Evolutionary conservation across 2,113 vertebrate species (phyloP), one percentile per base, ranked within the genome.

Genomic region (Stercorarius parasiticus): DNA sequence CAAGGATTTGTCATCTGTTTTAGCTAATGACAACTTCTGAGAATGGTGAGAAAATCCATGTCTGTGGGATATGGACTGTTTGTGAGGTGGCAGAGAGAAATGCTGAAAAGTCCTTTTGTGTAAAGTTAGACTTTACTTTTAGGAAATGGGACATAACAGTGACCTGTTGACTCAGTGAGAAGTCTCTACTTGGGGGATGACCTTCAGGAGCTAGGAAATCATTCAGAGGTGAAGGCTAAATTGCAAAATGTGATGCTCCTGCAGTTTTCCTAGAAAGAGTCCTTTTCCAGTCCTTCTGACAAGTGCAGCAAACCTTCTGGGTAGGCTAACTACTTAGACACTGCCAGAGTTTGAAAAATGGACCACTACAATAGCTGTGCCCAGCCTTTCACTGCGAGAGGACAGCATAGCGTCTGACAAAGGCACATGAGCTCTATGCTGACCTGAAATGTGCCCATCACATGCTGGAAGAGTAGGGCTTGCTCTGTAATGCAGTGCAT

Each of bases 1-100:
- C 79, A 94, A 90, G 73, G 78, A 66, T 84, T 88, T 92, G n/a
- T 88, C 70, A 86, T 94, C 77, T 92, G 12, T 92, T 93, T 76
- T 82, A 89, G 56, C 72, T 94, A 70, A 72, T 55, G 81, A 65
- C n/a, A 93, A 3, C 55, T 95, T 67, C 47, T 72, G 82, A 64
- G 53, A 76, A 55, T 43, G 9, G 5, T 70, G 36, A 94, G 76
- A 88, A 90, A 92, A 94, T 82, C 42, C 66, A 85, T 47, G 40
- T 81, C 67, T 70, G 43, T 58, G 43, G 32, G 55, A 25, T 45
- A 77, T 62, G 40, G 18, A 15, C 34, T 78, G 19, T 77, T 70
- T 71, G n/a, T 79, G 47, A 52, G 62, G 16, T 84, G 73, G 47
- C 86, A 96, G 77, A 82, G 40, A 56, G 42, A 52, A 3, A 25